A percentile compares a stretch with the other conserved stretches of the same genome.
Conservation (phyloP, 1,140 invertebrate species). For the Apis laboriosa region DNA sequence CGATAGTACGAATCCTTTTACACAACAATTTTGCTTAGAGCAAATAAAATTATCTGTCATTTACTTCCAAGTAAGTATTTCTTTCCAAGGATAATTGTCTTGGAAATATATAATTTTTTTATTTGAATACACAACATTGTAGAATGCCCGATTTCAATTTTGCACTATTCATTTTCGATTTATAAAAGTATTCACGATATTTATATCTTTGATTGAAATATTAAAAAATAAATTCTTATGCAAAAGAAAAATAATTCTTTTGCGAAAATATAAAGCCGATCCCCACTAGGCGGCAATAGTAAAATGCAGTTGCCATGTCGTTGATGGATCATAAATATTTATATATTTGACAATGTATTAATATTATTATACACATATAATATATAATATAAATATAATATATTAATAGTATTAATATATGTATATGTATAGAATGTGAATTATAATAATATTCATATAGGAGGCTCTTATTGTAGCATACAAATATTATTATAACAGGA, state of each 20-base stretch:
- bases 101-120: constrained; percentile 8
- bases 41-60: constrained; percentile 4
- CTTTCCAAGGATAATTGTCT: neutral
- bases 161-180: neutral
- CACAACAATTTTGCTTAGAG: constrained; percentile 24
- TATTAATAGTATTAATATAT: constrained; percentile 49
- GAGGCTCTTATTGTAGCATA: constrained; percentile 44
- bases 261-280: constrained; percentile 41
- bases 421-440: constrained; percentile 33
- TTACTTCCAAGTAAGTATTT: neutral
- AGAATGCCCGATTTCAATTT: constrained; percentile 10
- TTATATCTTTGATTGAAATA: neutral
- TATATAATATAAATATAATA: constrained; percentile 50
- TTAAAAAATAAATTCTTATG: neutral
- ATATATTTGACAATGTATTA: constrained; percentile 45
- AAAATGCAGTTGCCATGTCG: constrained; percentile 11
- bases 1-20: neutral
- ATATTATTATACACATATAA: constrained; percentile 50
- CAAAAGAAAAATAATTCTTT: neutral
- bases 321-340: constrained; percentile 19
- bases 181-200: neutral
- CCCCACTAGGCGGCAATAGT: constrained; percentile 26
- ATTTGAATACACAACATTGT: neutral
- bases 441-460: constrained; percentile 45
- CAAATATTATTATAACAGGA: constrained; percentile 47